These are phyloP conservation scores for Polydrusus cervinus DNA, from an alignment of 2,888 invertebrate genomes.

Conservation along the genomic window DNA sequence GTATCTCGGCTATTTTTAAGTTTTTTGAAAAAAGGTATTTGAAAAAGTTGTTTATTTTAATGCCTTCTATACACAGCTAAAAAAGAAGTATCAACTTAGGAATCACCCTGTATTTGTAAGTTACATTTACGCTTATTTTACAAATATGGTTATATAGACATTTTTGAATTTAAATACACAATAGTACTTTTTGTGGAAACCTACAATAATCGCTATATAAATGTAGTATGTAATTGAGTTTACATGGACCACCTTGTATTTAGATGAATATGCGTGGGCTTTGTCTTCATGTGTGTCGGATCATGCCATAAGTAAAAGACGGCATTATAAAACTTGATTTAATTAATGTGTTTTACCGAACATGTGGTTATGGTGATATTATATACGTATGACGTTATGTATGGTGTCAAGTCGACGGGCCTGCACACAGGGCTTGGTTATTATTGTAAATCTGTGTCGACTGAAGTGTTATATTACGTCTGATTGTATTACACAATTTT, in stretches of 20 bases:
- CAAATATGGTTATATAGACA: too few relatives aligned
- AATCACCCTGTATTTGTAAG: too few relatives aligned
- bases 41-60: too few relatives aligned
- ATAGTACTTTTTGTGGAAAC: too few relatives aligned
- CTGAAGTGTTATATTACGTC: conserved; percentile 10
- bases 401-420: conserved; percentile 5
- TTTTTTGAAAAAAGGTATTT: too few relatives aligned
- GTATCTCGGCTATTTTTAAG: too few relatives aligned
- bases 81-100: too few relatives aligned
- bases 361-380: conserved; percentile 21
- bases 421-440: conserved; percentile 25
- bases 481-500: conserved; percentile 12
- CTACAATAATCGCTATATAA: too few relatives aligned
- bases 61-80: too few relatives aligned
- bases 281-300: conserved; percentile 25
- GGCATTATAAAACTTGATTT: conserved; percentile 24
- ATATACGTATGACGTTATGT: conserved; percentile 20
- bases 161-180: too few relatives aligned
- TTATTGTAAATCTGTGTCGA: conserved; percentile 13
- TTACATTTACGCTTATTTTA: too few relatives aligned
- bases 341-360: conserved; percentile 29
- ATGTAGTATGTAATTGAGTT: too few relatives aligned
- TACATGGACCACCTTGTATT: background rate
- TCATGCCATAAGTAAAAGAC: conserved; percentile 20
- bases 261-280: conserved; percentile 16